phyloP scores from a whole-genome alignment of 1,140 invertebrate genomes.

The Drosophila biarmipes region DNA sequence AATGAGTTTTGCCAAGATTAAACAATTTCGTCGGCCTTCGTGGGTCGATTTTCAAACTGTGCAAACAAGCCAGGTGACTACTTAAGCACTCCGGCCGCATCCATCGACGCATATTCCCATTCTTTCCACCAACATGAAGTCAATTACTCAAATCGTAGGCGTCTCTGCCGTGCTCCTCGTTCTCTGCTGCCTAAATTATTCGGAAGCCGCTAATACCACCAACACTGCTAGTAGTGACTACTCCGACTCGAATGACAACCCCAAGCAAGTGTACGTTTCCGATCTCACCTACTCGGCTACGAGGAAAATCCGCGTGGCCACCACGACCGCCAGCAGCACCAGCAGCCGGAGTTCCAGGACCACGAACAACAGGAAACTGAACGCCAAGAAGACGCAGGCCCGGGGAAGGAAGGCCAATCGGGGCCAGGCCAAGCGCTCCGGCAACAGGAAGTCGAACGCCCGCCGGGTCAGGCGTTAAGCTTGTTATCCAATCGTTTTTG shows the following conservation, averaged over 20 bases:
- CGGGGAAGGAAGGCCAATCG: not conserved
- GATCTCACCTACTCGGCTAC: slow-evolving; percentile 23
- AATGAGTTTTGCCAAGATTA: slow-evolving; percentile 24
- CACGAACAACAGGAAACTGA: slow-evolving; percentile 19
- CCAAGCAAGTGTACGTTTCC: slow-evolving; percentile 21
- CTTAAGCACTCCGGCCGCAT: slow-evolving; percentile 28
- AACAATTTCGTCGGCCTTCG: slow-evolving; percentile 27
- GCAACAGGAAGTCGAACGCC: slow-evolving; percentile 11
- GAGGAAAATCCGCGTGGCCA: slow-evolving; percentile 23
- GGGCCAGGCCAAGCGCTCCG: not conserved
- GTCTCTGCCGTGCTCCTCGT: slow-evolving; percentile 18
- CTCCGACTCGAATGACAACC: not conserved
- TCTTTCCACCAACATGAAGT: slow-evolving; percentile 37
- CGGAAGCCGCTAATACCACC: not conserved
- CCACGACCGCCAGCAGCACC: slow-evolving; percentile 26
- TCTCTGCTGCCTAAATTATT: slow-evolving; percentile 12
- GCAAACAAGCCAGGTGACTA: slow-evolving; percentile 40
- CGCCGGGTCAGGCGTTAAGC: slow-evolving; percentile 15
- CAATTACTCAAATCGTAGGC: slow-evolving; percentile 6
- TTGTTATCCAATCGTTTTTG: not conserved
- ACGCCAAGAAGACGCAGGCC: slow-evolving; percentile 14
- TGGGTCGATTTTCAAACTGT: slow-evolving; percentile 50
- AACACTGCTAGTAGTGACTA: not conserved
- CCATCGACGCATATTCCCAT: slow-evolving; percentile 29
- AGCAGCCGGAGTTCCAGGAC: not conserved